Evolutionary conservation across 2,797 vertebrate species (phyloP).

Genomic region (Chiroxiphia lanceolata): DNA sequence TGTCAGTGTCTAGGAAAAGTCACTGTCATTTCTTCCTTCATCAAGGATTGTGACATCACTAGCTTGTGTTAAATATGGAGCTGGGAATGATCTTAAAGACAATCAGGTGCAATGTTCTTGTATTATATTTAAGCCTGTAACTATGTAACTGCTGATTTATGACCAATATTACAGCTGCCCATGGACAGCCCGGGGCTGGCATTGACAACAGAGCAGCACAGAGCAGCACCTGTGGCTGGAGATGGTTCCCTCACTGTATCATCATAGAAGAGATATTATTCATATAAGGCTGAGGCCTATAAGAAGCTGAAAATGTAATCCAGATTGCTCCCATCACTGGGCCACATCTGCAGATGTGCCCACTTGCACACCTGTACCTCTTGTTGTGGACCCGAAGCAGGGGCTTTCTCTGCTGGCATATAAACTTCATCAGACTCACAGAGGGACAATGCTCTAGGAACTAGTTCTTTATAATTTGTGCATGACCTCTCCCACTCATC

Average conservation of each 20-base stretch:
- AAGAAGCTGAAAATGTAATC: background rate
- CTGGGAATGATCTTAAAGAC: background rate
- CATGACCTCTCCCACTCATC: background rate
- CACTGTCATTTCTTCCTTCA: background rate
- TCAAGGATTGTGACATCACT: background rate
- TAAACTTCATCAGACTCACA: background rate
- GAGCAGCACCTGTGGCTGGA: background rate
- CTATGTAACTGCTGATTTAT: background rate
- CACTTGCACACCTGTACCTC: background rate
- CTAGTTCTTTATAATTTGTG: background rate
- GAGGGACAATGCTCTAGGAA: background rate
- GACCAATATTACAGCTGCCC: background rate
- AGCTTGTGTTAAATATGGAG: background rate
- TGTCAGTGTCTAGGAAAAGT: accelerated
- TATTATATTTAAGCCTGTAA: background rate
- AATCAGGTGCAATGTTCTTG: background rate
- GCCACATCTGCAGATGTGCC: accelerated
- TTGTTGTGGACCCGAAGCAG: background rate
- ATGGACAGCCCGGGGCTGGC: background rate
- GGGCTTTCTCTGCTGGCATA: background rate
- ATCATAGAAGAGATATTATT: background rate
- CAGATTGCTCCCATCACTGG: background rate
- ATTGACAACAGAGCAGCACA: background rate
- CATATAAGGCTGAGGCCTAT: background rate
- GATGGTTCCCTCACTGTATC: background rate